A percentile compares a stretch with the other conserved stretches of the same genome.
phyloP scores from a whole-genome alignment of 2,797 vertebrate species.

The Peromyscus nudipes region DNA sequence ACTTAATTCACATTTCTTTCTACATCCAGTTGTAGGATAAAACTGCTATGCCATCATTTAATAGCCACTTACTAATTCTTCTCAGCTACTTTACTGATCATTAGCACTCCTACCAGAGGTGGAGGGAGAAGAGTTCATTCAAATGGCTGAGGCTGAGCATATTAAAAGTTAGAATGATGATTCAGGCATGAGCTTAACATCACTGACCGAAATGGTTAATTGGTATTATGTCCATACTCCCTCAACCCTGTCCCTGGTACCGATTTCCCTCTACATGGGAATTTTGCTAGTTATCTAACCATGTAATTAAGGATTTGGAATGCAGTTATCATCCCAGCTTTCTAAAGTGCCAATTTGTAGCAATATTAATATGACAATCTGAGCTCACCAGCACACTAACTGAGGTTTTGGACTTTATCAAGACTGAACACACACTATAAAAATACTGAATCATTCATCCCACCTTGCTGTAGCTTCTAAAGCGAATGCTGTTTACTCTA shows the following conservation, averaged over 20 bases:
- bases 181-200: not conserved
- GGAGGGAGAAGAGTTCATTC: not conserved
- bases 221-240: not conserved
- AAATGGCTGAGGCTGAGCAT: not conserved
- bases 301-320: constrained; percentile 27
- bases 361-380: constrained; percentile 15
- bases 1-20: constrained; percentile 15
- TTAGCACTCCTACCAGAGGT: not conserved
- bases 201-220: not conserved
- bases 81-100: not conserved
- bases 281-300: constrained; percentile 16
- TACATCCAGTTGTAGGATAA: not conserved
- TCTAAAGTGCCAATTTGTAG: constrained; percentile 40
- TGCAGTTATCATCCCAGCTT: not conserved
- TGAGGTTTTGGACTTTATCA: constrained; percentile 37
- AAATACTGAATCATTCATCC: not conserved
- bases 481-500: not conserved
- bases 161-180: not conserved
- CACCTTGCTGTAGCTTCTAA: not conserved
- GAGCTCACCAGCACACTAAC: not conserved
- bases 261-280: constrained; percentile 23
- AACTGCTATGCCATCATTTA: constrained; percentile 22
- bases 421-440: not conserved
- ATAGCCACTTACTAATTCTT: constrained; percentile 11
- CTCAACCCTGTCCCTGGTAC: not conserved